These are phyloP conservation scores for Belonocnema kinseyi DNA, from an alignment of 1,140 invertebrate species.

Conservation along the genomic window DNA sequence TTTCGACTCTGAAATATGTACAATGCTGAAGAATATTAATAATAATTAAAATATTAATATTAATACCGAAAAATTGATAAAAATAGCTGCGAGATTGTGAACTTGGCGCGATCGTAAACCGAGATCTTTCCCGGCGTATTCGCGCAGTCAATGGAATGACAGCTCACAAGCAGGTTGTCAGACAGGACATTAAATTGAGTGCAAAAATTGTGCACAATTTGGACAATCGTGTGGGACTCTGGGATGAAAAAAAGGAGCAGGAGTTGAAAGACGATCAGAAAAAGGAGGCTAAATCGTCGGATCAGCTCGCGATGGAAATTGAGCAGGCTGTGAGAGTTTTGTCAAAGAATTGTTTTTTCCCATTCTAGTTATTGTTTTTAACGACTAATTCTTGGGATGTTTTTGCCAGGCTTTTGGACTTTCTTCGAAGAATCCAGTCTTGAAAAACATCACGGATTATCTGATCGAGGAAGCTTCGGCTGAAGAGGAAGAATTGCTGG, in stretches of 20 bases:
- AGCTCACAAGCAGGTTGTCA: conserved; percentile 91
- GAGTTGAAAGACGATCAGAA: conserved; percentile 44
- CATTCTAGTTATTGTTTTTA: not conserved
- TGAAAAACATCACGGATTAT: conserved; percentile 98
- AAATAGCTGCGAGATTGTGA: conserved; percentile 92
- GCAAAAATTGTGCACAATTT: conserved; percentile 97
- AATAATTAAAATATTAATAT: too few species aligned
- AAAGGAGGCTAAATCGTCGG: conserved; percentile 51
- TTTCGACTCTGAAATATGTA: too few species aligned
- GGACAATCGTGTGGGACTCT: conserved; percentile 89
- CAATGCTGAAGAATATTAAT: too few species aligned
- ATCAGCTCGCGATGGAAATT: conserved; percentile 54
- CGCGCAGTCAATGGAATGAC: conserved; percentile 95
- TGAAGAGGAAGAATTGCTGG: conserved; percentile 97
- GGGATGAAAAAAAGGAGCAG: conserved; percentile 78
- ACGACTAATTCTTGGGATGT: conserved; percentile 6
- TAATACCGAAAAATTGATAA: not conserved
- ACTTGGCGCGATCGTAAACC: conserved; percentile 94
- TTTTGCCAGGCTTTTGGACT: conserved; percentile 81
- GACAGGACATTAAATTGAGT: conserved; percentile 94
- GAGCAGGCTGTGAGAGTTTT: conserved; percentile 66
- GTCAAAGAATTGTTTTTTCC: not conserved
- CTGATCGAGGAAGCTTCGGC: conserved; percentile 98
- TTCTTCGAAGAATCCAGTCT: conserved; percentile 94
- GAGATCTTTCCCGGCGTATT: conserved; percentile 94